These are phyloP conservation scores for Magallana ariakensis DNA, from an alignment of 1,140 invertebrate genomes.

Conservation along the genomic window DNA sequence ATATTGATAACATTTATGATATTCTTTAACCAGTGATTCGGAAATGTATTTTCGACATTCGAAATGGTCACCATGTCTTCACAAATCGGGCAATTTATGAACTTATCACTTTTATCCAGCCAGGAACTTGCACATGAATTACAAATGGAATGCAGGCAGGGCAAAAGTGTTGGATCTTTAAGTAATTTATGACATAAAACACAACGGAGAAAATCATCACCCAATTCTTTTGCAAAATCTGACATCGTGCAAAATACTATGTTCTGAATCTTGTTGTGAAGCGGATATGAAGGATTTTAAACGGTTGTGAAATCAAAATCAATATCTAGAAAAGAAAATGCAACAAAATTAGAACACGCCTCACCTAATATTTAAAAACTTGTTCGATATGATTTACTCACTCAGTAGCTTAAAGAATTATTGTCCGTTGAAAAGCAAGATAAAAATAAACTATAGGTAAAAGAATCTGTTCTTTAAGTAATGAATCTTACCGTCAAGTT, in stretches of 20 bases:
- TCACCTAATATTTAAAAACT: too few relatives aligned
- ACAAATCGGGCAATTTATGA: not conserved
- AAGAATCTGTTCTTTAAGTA: too few relatives aligned
- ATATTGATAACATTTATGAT: not conserved
- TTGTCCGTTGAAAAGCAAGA: too few relatives aligned
- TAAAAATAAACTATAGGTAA: too few relatives aligned
- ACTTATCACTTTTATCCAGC: not conserved
- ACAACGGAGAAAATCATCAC: not conserved
- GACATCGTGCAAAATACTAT: not conserved
- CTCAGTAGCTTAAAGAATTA: too few relatives aligned
- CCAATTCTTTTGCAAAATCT: not conserved
- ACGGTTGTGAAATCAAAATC: too few relatives aligned
- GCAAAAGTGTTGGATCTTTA: not conserved
- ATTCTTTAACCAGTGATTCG: slow-evolving; percentile 1
- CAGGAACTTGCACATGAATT: not conserved
- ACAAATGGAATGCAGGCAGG: slow-evolving; percentile 18
- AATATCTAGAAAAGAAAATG: too few relatives aligned
- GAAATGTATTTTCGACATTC: not conserved
- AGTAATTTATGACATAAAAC: not conserved
- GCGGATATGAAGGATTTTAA: too few relatives aligned
- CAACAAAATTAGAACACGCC: too few relatives aligned
- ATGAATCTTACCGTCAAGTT: too few relatives aligned
- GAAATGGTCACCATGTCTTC: not conserved
- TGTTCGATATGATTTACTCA: too few relatives aligned
- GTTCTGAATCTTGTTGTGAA: too few relatives aligned